A percentile compares a stretch with the other conserved stretches of the same genome.
Conservation (phyloP, 2,113 vertebrate genomes). For the Narcine bancroftii region DNA sequence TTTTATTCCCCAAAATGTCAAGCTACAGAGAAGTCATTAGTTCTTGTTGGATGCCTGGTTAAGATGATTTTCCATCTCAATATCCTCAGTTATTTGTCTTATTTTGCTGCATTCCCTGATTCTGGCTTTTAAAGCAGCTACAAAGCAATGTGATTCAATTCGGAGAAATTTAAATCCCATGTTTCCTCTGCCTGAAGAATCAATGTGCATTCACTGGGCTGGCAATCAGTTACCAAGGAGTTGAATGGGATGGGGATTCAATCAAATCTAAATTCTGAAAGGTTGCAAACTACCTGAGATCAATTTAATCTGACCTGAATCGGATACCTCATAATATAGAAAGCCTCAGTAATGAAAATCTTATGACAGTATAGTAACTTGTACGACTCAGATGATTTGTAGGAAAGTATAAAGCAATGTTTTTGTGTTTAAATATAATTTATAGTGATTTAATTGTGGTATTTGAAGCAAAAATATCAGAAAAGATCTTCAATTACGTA, state of each 20-base stretch:
- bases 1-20: not conserved
- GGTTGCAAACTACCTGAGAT: not conserved
- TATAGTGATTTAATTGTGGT: not conserved
- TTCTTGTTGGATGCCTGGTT: not conserved
- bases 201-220: not conserved
- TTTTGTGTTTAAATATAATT: not conserved
- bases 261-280: not conserved
- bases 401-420: not conserved
- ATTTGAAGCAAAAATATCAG: not conserved
- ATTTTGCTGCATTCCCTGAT: not conserved
- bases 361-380: not conserved
- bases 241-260: not conserved
- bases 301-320: conserved; percentile 4
- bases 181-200: not conserved
- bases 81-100: conserved; percentile 21
- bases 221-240: not conserved
- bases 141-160: conserved; percentile 13
- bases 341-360: not conserved
- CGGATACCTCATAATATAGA: not conserved
- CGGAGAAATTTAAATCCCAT: conserved; percentile 3
- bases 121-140: not conserved
- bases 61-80: conserved; percentile 17
- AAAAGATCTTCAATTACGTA: too few species aligned
- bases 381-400: not conserved
- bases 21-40: not conserved